Percentiles rank a stretch among this genome's conserved stretches.
phyloP scores from a whole-genome alignment of 2,888 invertebrate species.

The Habroteleia sp. region DNA sequence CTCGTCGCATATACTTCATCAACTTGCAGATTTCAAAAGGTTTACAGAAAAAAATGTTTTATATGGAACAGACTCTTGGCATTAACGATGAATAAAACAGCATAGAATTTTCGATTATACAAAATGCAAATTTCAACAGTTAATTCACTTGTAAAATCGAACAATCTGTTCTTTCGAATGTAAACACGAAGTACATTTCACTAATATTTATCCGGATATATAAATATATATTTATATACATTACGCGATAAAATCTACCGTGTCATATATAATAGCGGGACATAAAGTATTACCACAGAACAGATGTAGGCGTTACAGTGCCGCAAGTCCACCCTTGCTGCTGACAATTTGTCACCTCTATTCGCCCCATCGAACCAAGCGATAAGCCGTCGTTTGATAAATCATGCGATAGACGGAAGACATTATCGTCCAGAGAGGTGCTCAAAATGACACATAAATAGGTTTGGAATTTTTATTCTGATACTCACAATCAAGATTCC shows the following conservation, averaged over 20 bases:
- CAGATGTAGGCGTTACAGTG: slow-evolving; percentile 74
- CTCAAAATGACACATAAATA: slow-evolving; percentile 50
- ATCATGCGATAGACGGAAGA: slow-evolving; percentile 76
- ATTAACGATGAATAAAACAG: neutral
- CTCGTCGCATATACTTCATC: slow-evolving; percentile 33
- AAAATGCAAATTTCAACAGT: too few relatives aligned
- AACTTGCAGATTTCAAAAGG: slow-evolving; percentile 10
- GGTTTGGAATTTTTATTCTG: slow-evolving; percentile 35
- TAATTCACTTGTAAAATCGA: too few relatives aligned
- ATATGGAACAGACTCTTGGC: neutral
- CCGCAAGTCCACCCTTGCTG: slow-evolving; percentile 70
- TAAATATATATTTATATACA: slow-evolving; percentile 13
- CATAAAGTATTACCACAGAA: slow-evolving; percentile 75
- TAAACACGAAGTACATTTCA: neutral
- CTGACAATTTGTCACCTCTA: slow-evolving; percentile 74
- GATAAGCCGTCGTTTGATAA: slow-evolving; percentile 75
- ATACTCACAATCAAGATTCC: slow-evolving; percentile 13
- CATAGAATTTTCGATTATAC: neutral
- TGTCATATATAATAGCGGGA: slow-evolving; percentile 70
- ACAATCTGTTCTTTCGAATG: too few relatives aligned
- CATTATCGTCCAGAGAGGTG: slow-evolving; percentile 70
- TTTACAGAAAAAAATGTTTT: neutral
- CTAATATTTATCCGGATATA: neutral
- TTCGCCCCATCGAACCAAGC: slow-evolving; percentile 68
- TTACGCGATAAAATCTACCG: slow-evolving; percentile 28